These are phyloP conservation scores for Hydropsyche betteni DNA, from an alignment of 2,888 invertebrate species.

Conservation along the genomic window DNA sequence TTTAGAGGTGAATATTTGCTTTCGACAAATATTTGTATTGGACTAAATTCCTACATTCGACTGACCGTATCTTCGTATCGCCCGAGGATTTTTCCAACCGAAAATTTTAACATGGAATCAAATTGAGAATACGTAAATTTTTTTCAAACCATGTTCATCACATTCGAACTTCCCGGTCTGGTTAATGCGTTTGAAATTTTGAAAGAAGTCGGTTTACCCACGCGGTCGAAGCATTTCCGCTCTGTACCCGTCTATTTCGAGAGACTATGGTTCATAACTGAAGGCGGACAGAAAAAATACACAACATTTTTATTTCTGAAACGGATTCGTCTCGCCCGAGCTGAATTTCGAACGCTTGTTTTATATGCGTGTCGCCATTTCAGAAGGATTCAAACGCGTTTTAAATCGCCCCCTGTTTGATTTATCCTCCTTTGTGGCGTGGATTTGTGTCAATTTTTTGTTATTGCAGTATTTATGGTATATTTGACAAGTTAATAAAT, in stretches of 20 bases:
- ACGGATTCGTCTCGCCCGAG: constrained; percentile 4
- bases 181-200: constrained; percentile 17
- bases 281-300: constrained; percentile 30
- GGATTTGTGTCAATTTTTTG: no score
- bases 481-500: no score
- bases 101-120: no score
- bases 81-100: no score
- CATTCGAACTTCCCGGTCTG: background rate
- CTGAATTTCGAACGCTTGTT: constrained; percentile 1
- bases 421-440: no score
- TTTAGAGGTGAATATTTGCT: constrained; percentile 38
- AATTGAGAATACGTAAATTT: no score
- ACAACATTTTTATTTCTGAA: constrained; percentile 23
- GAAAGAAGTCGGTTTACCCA: constrained; percentile 32
- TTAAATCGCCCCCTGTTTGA: no score
- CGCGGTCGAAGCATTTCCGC: constrained; percentile 37
- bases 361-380: no score
- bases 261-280: constrained; percentile 35
- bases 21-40: constrained; percentile 37
- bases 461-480: no score
- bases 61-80: constrained; percentile 35
- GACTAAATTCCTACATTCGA: constrained; percentile 37
- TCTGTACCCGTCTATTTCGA: constrained; percentile 37
- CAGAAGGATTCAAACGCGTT: no score
- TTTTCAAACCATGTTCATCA: background rate